These are phyloP conservation scores for Scaptomyza hsui DNA, from an alignment of 1,140 invertebrate genomes.

Conservation along the genomic window DNA sequence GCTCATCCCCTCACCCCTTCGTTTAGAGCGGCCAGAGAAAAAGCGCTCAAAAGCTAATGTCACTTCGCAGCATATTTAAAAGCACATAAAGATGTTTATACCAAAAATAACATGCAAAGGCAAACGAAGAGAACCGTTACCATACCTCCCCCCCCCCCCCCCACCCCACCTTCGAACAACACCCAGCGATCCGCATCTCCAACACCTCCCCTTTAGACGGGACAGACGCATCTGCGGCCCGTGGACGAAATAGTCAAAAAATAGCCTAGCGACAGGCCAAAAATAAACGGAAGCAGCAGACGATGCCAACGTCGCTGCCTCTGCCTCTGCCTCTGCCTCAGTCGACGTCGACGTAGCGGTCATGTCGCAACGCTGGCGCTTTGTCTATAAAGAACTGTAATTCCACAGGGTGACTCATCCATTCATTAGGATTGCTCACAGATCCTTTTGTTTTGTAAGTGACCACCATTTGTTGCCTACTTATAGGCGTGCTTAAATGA, in stretches of 20 bases:
- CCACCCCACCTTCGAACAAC: neutral
- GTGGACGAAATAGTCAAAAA: conserved; percentile 68
- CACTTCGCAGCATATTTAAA: conserved; percentile 82
- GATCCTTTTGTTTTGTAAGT: conserved; percentile 5
- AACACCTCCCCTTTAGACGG: neutral
- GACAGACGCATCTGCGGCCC: conserved; percentile 32
- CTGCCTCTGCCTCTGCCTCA: neutral
- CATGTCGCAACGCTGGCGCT: conserved; percentile 72
- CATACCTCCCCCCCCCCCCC: neutral
- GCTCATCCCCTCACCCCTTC: neutral
- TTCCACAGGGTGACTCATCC: conserved; percentile 25
- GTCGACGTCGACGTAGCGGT: conserved; percentile 24
- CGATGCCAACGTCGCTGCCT: conserved; percentile 28
- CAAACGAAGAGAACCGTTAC: conserved; percentile 12
- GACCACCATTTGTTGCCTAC: conserved; percentile 43
- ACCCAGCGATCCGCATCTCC: neutral
- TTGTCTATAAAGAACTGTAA: conserved; percentile 25
- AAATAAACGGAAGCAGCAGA: conserved; percentile 62
- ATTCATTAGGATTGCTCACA: conserved; percentile 1
- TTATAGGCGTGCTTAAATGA: conserved; percentile 41
- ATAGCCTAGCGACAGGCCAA: conserved; percentile 67
- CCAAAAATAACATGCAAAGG: conserved; percentile 67
- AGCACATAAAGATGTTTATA: conserved; percentile 82
- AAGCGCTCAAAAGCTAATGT: conserved; percentile 72
- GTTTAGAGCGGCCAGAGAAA: too few species aligned